Conservation (phyloP, 2,113 vertebrate genomes). For the Scomber colias region DNA sequence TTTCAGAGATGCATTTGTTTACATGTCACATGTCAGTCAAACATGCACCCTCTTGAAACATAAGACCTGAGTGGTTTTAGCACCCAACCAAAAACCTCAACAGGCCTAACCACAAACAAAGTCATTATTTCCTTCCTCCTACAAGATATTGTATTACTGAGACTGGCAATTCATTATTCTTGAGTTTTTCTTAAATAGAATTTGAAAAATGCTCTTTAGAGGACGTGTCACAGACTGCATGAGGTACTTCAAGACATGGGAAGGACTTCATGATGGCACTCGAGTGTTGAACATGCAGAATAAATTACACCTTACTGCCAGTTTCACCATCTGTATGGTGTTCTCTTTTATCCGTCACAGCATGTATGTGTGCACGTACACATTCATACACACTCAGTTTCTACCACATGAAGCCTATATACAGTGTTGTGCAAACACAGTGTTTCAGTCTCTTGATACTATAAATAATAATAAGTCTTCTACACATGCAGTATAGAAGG, state of each 20-base stretch:
- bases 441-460: not conserved
- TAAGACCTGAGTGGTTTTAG: not conserved
- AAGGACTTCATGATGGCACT: not conserved
- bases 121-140: not conserved
- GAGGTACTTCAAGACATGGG: slow-evolving; percentile 1
- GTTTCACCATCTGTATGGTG: not conserved
- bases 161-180: not conserved
- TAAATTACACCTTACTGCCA: not conserved
- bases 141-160: not conserved
- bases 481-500: not conserved
- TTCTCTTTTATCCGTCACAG: not conserved
- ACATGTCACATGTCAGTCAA: slow-evolving; percentile 5
- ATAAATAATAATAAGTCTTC: not conserved
- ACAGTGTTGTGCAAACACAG: not conserved
- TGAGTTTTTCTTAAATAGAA: not conserved
- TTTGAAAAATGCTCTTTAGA: slow-evolving; percentile 14
- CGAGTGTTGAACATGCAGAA: not conserved
- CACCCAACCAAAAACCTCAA: slow-evolving; percentile 5
- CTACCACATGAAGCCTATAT: not conserved
- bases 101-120: not conserved
- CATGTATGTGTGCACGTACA: not conserved
- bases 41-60: not conserved
- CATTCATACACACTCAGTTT: not conserved
- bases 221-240: not conserved
- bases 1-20: not conserved